Conservation (phyloP, 2,113 vertebrate species). For the Elgaria multicarinata region DNA sequence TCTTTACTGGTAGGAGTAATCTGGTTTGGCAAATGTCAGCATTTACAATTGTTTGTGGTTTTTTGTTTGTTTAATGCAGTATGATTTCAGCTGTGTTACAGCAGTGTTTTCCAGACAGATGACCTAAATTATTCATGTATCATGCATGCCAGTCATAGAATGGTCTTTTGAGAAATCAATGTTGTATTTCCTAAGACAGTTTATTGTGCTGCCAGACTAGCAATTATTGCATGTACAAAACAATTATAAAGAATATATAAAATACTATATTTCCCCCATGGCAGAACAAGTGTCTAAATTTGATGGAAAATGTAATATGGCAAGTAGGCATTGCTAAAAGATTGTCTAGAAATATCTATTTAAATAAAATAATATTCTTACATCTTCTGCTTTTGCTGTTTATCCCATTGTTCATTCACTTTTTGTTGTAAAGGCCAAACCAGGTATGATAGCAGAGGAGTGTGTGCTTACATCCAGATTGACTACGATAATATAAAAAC, state of each 20-base stretch:
- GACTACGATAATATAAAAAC: background rate
- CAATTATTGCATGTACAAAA: background rate
- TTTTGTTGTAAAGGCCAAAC: constrained; percentile 28
- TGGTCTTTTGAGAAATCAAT: constrained; percentile 68
- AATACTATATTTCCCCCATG: too few relatives aligned
- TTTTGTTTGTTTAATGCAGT: constrained; percentile 58
- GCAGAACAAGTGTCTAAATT: background rate
- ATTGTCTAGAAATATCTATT: background rate
- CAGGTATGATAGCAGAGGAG: background rate
- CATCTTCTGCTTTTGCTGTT: background rate
- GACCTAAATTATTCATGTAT: constrained; percentile 78
- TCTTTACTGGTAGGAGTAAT: constrained; percentile 41
- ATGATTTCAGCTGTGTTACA: constrained; percentile 60
- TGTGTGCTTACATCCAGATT: background rate
- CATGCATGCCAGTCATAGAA: constrained; percentile 47
- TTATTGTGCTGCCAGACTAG: constrained; percentile 42
- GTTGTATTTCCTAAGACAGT: constrained; percentile 45
- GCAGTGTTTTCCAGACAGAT: constrained; percentile 43
- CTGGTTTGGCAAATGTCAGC: constrained; percentile 16
- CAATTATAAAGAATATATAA: too few relatives aligned
- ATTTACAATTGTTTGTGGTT: constrained; percentile 10
- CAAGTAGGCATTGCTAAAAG: background rate
- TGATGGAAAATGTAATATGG: background rate
- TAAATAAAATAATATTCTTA: background rate
- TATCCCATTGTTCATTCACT: constrained; percentile 46